Evolutionary conservation across 2,888 invertebrate genomes (phyloP), one percentile per base, ranked within the genome.

Genomic region (Junonia oenone): DNA sequence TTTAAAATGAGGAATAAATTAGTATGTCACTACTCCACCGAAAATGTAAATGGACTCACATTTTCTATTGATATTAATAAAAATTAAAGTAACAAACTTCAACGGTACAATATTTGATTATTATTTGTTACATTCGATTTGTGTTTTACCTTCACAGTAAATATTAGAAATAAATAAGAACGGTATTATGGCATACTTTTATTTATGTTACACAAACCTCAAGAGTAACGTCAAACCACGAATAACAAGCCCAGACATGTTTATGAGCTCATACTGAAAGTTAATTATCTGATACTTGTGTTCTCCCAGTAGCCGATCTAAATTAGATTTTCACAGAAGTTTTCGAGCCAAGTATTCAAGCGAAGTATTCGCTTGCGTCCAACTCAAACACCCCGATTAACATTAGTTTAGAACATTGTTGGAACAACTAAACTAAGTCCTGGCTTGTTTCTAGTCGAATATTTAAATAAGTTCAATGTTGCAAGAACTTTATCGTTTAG

Each of bases 351-450:
- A 70, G 64, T 66, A 63, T 67, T 56, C 62, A 62, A 63, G 68
- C 43, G 65, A 62, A 59, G 59, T 65, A 71, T 71, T 72, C 68
- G 66, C 62, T 69, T 69, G 71, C 64, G 68, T 70, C 72, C 73
- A 75, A 74, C 72, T 75, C 71, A 72, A 76, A 76, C 75, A 74
- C 66, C 66, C 71, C 66, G 72, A 77, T 76, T 75, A 78, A 77
- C 78, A 81, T 78, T 75, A 77, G 77, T 80, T 78, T 71, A 68
- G 72, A 81, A 83, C 79, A 81, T 78, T 78, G 75, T 67, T 56
- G 69, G 61, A 63, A 65, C 68, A 69, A 63, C 63, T 64, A 61
- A 77, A 76, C 69, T 67, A 67, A 76, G 71, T 78, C 78, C 67
- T 58, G 61, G 62, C 58, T 64, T 70, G 71, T 72, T 75, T 73